A percentile compares a stretch with the other conserved stretches of the same genome.
Evolutionary conservation across 2,113 vertebrate species (phyloP).

Genomic region (Corythoichthys haematopterus): DNA sequence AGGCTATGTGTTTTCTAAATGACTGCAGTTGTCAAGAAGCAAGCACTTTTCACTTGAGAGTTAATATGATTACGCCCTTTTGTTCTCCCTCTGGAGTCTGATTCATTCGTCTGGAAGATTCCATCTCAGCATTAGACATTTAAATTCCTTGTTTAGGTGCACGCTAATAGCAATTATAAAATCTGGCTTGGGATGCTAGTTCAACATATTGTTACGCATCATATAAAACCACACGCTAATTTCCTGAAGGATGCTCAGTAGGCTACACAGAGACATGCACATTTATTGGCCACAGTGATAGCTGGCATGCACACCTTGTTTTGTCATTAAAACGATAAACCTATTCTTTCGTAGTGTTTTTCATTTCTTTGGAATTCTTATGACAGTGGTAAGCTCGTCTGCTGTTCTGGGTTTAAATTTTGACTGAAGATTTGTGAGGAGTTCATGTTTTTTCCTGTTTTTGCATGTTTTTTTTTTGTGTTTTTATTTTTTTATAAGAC

Average conservation of each 20-base stretch:
- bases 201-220: conserved; percentile 13
- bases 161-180: conserved; percentile 11
- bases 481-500: no score
- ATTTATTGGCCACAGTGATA: neutral
- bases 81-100: conserved; percentile 17
- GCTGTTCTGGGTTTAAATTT: no score
- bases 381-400: no score
- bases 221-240: conserved; percentile 11
- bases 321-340: no score
- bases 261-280: neutral
- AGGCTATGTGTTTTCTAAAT: conserved; percentile 4
- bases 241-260: conserved; percentile 4
- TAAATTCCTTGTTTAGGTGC: conserved; percentile 9
- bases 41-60: conserved; percentile 4
- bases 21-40: conserved; percentile 2
- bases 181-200: conserved; percentile 19
- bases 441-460: no score
- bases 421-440: no score
- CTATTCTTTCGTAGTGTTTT: no score
- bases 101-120: conserved; percentile 19
- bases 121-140: conserved; percentile 21
- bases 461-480: no score
- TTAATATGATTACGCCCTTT: conserved; percentile 7
- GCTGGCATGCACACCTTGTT: no score
- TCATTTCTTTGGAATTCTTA: no score